Base-by-base conservation (phyloP, 2,113 vertebrate species). In the Indicator maculatus region DNA sequence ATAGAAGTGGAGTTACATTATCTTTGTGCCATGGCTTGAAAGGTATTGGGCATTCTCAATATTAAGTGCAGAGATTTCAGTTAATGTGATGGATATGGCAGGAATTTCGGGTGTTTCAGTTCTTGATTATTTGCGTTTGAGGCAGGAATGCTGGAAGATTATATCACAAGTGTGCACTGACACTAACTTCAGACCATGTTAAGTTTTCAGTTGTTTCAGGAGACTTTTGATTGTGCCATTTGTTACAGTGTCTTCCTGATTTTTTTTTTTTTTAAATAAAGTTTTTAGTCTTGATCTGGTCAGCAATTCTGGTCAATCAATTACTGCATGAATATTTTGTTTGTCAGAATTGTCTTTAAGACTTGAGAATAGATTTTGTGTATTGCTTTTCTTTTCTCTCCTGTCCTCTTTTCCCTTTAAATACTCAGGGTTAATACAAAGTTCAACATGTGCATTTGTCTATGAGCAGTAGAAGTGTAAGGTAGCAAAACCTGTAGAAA, bases 131-230 rank as follows among this genome's bases (percentile, higher is more conserved):
- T 90, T 86, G 28, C 88, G 7, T 60, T 64, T 75, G 61, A 16
- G 47, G 52, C 28, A 56, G 26, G 13, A 81, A n/a, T 71, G 56
- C 23, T 19, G 4, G 28, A 55, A 39, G 16, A 6, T 52, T 41
- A 0, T 76, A 39, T 56, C 21, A 39, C 12, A 14, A 6, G 33
- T 0, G 0, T 0, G 0, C 2, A 4, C 8, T 63, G 30, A n/a
- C 5, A 3, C 23, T 65, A 7, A 33, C n/a, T 72, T 78, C 20
- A 39, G 41, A 14, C 20, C 0, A 0, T 52, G 20, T 52, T 70
- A 0, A 11, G 74, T 87, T 93, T n/a, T 60, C 7, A 1, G 64
- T 72, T 58, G 11, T 70, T 90, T 88, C 36, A 33, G 52, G 31
- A 71, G 33, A 56, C 33, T 85, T 73, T 53, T 44, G 13, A 3